Evolutionary conservation across 2,888 invertebrate genomes (phyloP).

Genomic region (Noctuana brunneofusca): DNA sequence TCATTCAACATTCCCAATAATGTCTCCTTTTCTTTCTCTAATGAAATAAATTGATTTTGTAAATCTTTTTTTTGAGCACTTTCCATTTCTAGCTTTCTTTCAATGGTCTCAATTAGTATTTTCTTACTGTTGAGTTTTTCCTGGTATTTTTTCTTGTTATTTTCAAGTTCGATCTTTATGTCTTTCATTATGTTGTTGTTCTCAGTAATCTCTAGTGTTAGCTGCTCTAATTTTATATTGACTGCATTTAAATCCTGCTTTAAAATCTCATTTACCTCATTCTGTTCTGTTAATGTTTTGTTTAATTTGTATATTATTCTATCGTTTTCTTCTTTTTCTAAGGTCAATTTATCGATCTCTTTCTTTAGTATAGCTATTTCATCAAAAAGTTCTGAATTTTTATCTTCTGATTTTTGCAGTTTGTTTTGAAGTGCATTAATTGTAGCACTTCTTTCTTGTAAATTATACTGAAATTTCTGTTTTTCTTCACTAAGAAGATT

Average conservation of each 20-base stretch:
- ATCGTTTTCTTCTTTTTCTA: background rate
- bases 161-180: background rate
- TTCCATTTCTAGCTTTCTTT: constrained; percentile 1
- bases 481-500: constrained; percentile 49
- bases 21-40: background rate
- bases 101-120: background rate
- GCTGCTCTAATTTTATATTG: constrained; percentile 1
- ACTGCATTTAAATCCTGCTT: constrained; percentile 5
- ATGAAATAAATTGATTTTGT: background rate
- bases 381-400: constrained; percentile 41
- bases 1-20: background rate
- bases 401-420: constrained; percentile 45
- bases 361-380: constrained; percentile 35
- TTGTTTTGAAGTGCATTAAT: constrained; percentile 56
- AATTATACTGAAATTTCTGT: constrained; percentile 49
- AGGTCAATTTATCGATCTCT: background rate
- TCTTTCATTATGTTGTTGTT: background rate
- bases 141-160: background rate
- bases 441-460: constrained; percentile 58
- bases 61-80: background rate
- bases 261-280: background rate
- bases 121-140: constrained; percentile 1
- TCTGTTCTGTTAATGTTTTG: background rate
- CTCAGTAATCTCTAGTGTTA: constrained; percentile 1
- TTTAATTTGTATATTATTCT: background rate